These are phyloP conservation scores for Porphyrio hochstetteri DNA, from an alignment of 2,113 vertebrate genomes.

Conservation along the genomic window DNA sequence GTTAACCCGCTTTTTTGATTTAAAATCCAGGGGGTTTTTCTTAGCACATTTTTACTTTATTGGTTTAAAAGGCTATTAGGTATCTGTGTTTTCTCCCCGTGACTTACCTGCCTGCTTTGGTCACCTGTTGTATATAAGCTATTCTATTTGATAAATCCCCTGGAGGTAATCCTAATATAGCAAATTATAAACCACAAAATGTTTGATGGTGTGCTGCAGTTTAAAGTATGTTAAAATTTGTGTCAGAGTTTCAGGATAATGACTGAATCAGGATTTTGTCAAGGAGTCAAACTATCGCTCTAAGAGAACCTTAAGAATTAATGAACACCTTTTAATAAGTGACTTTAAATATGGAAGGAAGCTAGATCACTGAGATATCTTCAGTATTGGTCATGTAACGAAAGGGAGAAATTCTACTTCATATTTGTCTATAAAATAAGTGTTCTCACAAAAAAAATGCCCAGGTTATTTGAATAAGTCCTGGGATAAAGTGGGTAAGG, in stretches of 20 bases:
- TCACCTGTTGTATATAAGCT: neutral
- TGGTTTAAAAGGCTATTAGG: neutral
- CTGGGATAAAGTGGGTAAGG: neutral
- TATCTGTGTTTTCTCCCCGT: neutral
- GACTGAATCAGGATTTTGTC: neutral
- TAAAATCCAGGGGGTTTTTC: neutral
- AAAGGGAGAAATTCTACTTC: neutral
- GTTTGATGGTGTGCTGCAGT: neutral
- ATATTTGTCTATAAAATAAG: neutral
- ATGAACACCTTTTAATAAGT: neutral
- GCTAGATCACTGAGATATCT: neutral
- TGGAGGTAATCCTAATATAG: neutral
- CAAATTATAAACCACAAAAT: neutral
- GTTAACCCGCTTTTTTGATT: neutral
- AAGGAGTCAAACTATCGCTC: neutral
- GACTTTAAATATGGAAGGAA: neutral
- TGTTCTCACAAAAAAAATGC: neutral
- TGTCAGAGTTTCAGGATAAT: neutral
- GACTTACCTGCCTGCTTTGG: neutral
- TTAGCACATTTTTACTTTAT: neutral
- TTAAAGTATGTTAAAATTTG: neutral
- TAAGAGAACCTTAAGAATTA: neutral
- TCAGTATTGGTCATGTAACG: neutral
- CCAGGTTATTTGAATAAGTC: neutral
- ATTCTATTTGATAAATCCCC: neutral